Base-by-base conservation (phyloP, 2,113 vertebrate species). In the Petrocephalus zakoni region DNA sequence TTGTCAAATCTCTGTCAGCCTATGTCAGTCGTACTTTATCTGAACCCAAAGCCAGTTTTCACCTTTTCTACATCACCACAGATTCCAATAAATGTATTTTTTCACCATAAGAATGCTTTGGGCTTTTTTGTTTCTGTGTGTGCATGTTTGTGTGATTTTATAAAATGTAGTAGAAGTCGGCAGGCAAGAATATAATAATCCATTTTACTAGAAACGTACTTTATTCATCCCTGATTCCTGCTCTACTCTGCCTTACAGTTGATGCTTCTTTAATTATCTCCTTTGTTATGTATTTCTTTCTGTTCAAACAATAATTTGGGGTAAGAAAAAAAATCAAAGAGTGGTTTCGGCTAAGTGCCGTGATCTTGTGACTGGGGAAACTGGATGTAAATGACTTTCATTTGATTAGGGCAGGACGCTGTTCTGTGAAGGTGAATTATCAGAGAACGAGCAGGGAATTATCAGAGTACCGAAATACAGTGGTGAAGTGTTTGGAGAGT, bases 31-130 rank as follows among this genome's bases (percentile, higher is more conserved):
- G 93, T 93, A 93, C 93, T 94, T 93, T 94, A 92, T 93, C 93
- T 93, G 92, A 93, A 92, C 92, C 93, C 91, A 90, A 94, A 94
- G 93, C 92, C 93, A 94, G 90, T 94, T 94, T 93, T 95, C 93
- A 93, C 91, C 47, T 94, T 94, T 94, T 94, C 92, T 95, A 95
- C 95, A 94, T 94, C 94, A 93, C 92, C 94, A 94, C 94, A 93
- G 92, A 96, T 95, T 95, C 94, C 94, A 96, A 96, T 95, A 95
- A 95, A 95, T 95, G 94, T 95, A 94, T 95, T 95, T 95, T 95
- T 96, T 94, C 94, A 94, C 93, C 95, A 95, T 93, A 93, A 92
- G 89, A 87, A 46, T 72, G 90, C 42, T 87, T 91, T 91, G 92
- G 91, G 90, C 89, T 89, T 90, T 88, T 93, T 29, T 52, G 82